Base-by-base conservation (phyloP, 2,113 vertebrate genomes). In the Formicarius rufipectus region DNA sequence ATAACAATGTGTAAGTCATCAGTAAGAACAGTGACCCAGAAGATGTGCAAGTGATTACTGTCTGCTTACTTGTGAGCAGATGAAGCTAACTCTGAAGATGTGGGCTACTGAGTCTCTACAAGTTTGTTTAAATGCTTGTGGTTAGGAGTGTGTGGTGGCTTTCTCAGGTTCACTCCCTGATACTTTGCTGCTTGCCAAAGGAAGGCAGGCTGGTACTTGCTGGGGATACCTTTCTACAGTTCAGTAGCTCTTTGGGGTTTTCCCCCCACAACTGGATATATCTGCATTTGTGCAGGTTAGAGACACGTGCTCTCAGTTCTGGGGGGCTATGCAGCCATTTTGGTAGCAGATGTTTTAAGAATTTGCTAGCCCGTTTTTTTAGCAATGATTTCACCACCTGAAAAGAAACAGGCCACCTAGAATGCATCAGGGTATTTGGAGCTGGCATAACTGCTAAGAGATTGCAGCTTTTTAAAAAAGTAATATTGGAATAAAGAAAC, bases 61-160 rank as follows among this genome's bases (percentile, higher is more conserved):
- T 24, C 37, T 73, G 40, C 45, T 5, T 37, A 4, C 14, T 18
- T 49, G 60, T 73, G 64, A 87, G 56, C 59, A 85, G 79, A 33
- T 58, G 79, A 71, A 67, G 24, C 1, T 7, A 9, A 45, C n/a
- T 55, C 30, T 55, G 58, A n/a, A 79, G 87, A 75, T 87, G 62
- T 82, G 81, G 84, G 56, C n/a, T 89, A 3, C 67, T 28, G 68
- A 42, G 45, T 33, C 81, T 87, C 52, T 76, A 27, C 74, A 50
- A 3, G 72, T 53, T 78, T 55, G 37, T 53, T 18, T 23, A 76
- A 73, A 64, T 25, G 58, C 37, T 35, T 83, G 20, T 7, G 37
- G 64, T 77, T 63, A 75, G 55, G 79, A 84, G 47, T 55, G 86
- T 60, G 59, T 47, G 44, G 76, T 81, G 83, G 39, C 35, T 95